Base-by-base conservation (phyloP, 1,140 invertebrate species). In the Glomeris maerens region DNA sequence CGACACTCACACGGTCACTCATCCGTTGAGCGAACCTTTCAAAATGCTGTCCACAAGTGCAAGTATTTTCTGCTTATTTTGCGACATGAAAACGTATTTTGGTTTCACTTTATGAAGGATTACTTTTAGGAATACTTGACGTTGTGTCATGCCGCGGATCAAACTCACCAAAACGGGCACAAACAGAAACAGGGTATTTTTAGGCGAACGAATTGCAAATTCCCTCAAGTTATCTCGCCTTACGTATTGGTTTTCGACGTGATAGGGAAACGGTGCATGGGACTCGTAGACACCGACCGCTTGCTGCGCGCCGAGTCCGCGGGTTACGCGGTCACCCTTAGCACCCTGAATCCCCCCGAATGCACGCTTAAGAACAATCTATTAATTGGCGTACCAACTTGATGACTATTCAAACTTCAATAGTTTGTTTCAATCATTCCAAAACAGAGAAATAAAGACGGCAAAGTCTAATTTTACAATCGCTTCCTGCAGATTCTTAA, bases 321-420 rank as follows among this genome's bases (percentile, higher is more conserved):
- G 60, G 81, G 78, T 0, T 95, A 94, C 63, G 60, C 63, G 52
- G 83, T 90, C 1, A 72, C 72, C 53, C 68, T 95, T 31, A 78
- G 78, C 10, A 83, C 83, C 60, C 67, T 94, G 3, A 69, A 77
- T 59, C 87, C 89, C 22, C 66, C 78, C 39, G 75, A 76, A 46
- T 94, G 89, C 68, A 87, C 90, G 42, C 86, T 87, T 48, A 94
- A 95, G 70, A 94, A 95, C 75, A 88, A 93, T 71, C 72, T 96
- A 54, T 69, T 95, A 21, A 77, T 95, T 59, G 91, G 88, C 42
- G 68, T 81, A 58, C 55, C 55, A n/a, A n/a, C n/a, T n/a, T n/a
- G n/a, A n/a, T n/a, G n/a, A n/a, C n/a, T n/a, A n/a, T n/a, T n/a
- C n/a, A n/a, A n/a, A n/a, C n/a, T n/a, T n/a, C n/a, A n/a, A n/a